Evolutionary conservation across 2,113 vertebrate genomes (phyloP), one percentile per base, ranked within the genome.

Genomic region (Callionymus lyra): DNA sequence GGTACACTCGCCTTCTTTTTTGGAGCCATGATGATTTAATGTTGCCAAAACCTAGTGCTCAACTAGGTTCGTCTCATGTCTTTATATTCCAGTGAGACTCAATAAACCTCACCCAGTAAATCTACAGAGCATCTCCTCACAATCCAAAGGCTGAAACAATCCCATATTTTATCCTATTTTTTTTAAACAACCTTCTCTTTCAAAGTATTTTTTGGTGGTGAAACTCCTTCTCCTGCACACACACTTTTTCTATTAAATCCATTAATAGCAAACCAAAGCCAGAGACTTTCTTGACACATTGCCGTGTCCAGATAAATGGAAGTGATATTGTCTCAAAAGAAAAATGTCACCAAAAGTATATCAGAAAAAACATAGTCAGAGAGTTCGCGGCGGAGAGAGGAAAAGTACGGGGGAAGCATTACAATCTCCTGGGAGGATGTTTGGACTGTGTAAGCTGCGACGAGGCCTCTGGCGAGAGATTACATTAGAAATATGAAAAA

Each of bases 361-460:
- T 39, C n/a, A 1, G 9, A 1, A 18, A n/a, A 16, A 19, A 39
- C 9, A 34, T 27, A 8, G 21, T 27, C 21, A 27, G 21, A 27
- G 21, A 27, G 21, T 27, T 12, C 46, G 35, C 16, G 39, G 41
- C 9, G 13, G 59, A 55, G 54, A 53, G 10, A 45, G 21, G n/a
- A n/a, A n/a, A 27, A 48, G 38, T 9, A 34, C 31, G 16, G 4
- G 41, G 36, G 40, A 33, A 53, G 44, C 3, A 6, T 63, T 50
- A 59, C 38, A 71, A 53, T 47, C 56, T 33, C 49, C 59, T 47
- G 41, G 54, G 55, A 36, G 45, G 52, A 65, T 68, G n/a, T n/a
- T n/a, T n/a, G n/a, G n/a, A n/a, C n/a, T 70, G 66, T 72, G 44
- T 77, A 41, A 58, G 47, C 46, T 36, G 39, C 51, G 63, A 41